Percentiles rank a stretch among this genome's conserved stretches.
phyloP scores from a whole-genome alignment of 1,140 invertebrate species.

The Saccostrea echinata region DNA sequence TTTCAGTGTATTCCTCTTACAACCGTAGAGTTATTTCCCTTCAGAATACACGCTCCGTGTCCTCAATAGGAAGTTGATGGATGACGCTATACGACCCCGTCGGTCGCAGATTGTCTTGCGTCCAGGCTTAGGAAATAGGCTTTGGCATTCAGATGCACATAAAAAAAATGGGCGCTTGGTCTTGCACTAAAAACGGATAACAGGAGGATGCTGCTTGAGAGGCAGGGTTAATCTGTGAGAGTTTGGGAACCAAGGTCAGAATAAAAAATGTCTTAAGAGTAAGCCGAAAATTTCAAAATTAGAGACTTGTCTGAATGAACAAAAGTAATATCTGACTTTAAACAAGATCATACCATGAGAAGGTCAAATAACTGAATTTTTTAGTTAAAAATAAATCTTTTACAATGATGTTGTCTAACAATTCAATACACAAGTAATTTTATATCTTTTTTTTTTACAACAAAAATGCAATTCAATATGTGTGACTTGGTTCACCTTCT shows the following conservation, averaged over 20 bases:
- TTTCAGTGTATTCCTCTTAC: constrained; percentile 13
- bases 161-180: constrained; percentile 36
- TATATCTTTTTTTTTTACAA: not conserved
- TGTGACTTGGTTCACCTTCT: not conserved
- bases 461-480: not conserved
- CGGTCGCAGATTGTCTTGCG: not conserved
- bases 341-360: not conserved
- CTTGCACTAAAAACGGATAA: constrained; percentile 34
- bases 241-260: not conserved
- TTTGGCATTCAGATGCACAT: constrained; percentile 38
- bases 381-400: not conserved
- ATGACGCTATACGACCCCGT: not conserved
- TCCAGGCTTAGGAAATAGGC: constrained; percentile 33
- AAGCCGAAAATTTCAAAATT: not conserved
- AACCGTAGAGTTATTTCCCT: constrained; percentile 17
- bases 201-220: constrained; percentile 32
- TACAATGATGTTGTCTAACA: not conserved
- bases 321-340: not conserved
- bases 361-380: not conserved
- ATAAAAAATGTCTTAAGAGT: too few species aligned
- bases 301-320: not conserved
- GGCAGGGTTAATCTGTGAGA: constrained; percentile 7
- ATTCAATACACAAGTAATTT: not conserved
- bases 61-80: not conserved
- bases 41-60: constrained; percentile 25